phyloP scores from a whole-genome alignment of 2,888 invertebrate genomes.

The Tanypteryx hageni region DNA sequence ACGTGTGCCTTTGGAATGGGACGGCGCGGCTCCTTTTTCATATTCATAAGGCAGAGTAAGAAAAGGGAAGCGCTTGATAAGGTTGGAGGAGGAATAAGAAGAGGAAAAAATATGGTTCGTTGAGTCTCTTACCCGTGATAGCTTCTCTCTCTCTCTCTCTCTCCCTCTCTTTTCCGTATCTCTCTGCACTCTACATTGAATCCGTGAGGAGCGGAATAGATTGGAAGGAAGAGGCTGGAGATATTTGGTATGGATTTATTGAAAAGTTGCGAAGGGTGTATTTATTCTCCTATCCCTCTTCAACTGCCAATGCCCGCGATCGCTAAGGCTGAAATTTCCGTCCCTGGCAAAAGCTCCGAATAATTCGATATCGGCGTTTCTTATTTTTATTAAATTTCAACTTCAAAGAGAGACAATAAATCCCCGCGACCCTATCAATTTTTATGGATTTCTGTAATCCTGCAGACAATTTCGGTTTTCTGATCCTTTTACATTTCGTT shows the following conservation, averaged over 20 bases:
- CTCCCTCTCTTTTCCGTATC: not conserved
- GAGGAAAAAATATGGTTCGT: conserved; percentile 48
- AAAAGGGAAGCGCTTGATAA: conserved; percentile 56
- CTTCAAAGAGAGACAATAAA: no score
- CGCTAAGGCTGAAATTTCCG: no score
- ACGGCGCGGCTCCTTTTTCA: conserved; percentile 48
- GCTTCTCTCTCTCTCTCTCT: not conserved
- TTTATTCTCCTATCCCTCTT: not conserved
- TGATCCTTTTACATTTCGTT: no score
- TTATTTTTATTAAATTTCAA: no score
- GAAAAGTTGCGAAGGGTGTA: not conserved
- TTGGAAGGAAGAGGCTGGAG: not conserved
- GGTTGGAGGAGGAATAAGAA: conserved; percentile 22
- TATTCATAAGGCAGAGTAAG: conserved; percentile 58
- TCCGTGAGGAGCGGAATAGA: conserved; percentile 6
- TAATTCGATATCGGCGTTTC: no score
- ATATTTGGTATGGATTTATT: conserved; percentile 32
- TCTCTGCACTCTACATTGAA: conserved; percentile 20
- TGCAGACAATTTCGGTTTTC: no score
- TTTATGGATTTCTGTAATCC: no score
- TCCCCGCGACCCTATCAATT: no score
- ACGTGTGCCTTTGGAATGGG: conserved; percentile 28
- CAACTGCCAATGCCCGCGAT: no score
- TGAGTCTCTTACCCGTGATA: conserved; percentile 54
- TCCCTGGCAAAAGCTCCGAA: no score